Base-by-base conservation (phyloP, 2,113 vertebrate genomes). In the Conger conger region DNA sequence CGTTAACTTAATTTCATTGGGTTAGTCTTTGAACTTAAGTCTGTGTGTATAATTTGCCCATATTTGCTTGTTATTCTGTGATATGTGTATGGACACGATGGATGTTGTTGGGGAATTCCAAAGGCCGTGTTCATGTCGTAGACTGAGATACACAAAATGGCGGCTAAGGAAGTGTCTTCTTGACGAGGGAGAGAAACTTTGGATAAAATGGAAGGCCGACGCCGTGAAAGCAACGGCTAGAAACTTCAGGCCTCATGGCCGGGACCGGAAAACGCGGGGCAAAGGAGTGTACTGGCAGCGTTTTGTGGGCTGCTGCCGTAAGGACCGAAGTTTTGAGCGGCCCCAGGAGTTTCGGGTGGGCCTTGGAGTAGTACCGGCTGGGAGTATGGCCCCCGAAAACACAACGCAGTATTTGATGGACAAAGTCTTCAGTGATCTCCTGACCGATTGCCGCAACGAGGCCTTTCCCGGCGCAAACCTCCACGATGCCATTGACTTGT, bases 391-490 rank as follows among this genome's bases (percentile, higher is more conserved):
- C 35, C 53, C 81, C 8, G 35, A 37, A 13, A 82, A 82, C 35
- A 82, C 20, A 16, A 63, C 81, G 23, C 35, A 82, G 36, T 82
- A 82, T 57, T 82, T 82, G 33, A 82, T 82, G 81, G 36, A 82
- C 54, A 37, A 60, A 8, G 81, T 30, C 18, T 82, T 54, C 35
- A 9, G 38, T 18, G 81, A 82, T 40, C 37, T 82, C 13, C 27
- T 73, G 2, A 73, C 1, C 1, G 27, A 30, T 40, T 82, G 18
- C 20, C 36, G n/a, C 15, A 18, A 8, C 37, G 35, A 82, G 13
- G 68, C 6, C 63, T 68, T 38, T 17, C 4, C 81, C 68, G 23
- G 33, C 35, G 36, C 36, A 37, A 18, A 82, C 27, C 11, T 7
- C 20, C 27, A 54, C 53, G 16, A 7, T 30, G 68, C n/a, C 7